Evolutionary conservation across 1,140 invertebrate species (phyloP).

Genomic region (Solen grandis): DNA sequence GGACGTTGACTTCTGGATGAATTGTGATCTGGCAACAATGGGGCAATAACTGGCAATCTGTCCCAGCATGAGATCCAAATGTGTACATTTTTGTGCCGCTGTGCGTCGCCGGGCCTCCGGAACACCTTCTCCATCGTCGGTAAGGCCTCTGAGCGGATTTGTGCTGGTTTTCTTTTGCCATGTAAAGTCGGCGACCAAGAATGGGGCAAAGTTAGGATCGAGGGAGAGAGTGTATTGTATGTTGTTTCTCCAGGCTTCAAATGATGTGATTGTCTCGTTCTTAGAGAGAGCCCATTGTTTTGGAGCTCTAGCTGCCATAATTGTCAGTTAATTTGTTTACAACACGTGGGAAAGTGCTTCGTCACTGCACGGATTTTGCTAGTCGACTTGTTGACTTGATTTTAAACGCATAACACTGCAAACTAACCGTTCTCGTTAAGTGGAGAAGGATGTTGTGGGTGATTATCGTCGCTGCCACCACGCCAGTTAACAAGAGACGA

Average conservation of each 20-base stretch:
- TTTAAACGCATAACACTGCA: no score
- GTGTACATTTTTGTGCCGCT: conserved; percentile 42
- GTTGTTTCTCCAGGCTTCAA: conserved; percentile 49
- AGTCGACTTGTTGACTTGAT: no score
- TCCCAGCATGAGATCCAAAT: conserved; percentile 56
- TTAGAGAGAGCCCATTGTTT: conserved; percentile 35
- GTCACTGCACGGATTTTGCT: no score
- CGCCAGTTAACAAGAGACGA: no score
- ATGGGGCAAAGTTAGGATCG: conserved; percentile 33
- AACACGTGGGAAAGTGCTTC: conserved; percentile 2
- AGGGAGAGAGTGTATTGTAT: conserved; percentile 35
- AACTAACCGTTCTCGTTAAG: no score
- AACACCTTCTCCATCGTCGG: conserved; percentile 33
- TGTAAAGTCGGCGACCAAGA: conserved; percentile 3
- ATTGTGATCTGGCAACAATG: conserved; percentile 46
- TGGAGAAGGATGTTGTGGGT: no score
- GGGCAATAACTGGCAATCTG: conserved; percentile 61
- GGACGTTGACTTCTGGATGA: conserved; percentile 55
- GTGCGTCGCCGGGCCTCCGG: conserved; percentile 25
- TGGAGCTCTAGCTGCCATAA: conserved; percentile 17
- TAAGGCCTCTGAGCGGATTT: conserved; percentile 26
- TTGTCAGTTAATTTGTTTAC: not conserved
- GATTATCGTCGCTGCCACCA: no score
- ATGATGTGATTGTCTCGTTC: conserved; percentile 38
- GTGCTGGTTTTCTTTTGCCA: not conserved